Evolutionary conservation across 2,797 vertebrate species (phyloP).

Genomic region (Macroramphosus scolopax): DNA sequence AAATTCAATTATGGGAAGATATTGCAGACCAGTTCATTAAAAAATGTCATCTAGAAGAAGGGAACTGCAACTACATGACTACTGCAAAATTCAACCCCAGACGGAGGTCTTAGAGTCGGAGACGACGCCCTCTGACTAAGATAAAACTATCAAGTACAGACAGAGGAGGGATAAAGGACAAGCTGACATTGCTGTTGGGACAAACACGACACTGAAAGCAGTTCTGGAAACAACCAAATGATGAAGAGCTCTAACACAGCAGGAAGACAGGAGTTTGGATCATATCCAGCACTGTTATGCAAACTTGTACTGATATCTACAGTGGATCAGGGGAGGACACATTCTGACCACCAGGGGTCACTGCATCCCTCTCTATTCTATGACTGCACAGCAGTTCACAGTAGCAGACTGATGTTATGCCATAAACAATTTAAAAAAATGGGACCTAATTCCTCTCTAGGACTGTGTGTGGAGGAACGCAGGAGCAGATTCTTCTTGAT

Average conservation of each 20-base stretch:
- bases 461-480: slow-evolving; percentile 13
- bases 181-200: slow-evolving; percentile 7
- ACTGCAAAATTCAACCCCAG: slow-evolving; percentile 8
- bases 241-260: slow-evolving; percentile 11
- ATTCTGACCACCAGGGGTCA: slow-evolving; percentile 55
- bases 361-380: slow-evolving; percentile 8
- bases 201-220: slow-evolving; percentile 13
- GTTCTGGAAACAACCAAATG: slow-evolving; percentile 9
- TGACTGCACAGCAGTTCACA: neutral
- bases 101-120: neutral
- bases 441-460: slow-evolving; percentile 22
- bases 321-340: neutral
- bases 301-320: slow-evolving; percentile 13
- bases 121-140: slow-evolving; percentile 23
- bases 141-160: slow-evolving; percentile 12
- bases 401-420: neutral
- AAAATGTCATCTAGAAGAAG: too few species aligned
- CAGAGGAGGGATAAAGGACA: slow-evolving; percentile 20
- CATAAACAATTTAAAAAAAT: slow-evolving; percentile 14
- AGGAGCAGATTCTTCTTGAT: slow-evolving; percentile 15
- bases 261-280: slow-evolving; percentile 16
- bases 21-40: too few species aligned
- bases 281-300: slow-evolving; percentile 14
- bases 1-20: too few species aligned
- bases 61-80: neutral